These are phyloP conservation scores for Drosophila atroscutellata DNA, from an alignment of 2,888 invertebrate species.

Conservation along the genomic window DNA sequence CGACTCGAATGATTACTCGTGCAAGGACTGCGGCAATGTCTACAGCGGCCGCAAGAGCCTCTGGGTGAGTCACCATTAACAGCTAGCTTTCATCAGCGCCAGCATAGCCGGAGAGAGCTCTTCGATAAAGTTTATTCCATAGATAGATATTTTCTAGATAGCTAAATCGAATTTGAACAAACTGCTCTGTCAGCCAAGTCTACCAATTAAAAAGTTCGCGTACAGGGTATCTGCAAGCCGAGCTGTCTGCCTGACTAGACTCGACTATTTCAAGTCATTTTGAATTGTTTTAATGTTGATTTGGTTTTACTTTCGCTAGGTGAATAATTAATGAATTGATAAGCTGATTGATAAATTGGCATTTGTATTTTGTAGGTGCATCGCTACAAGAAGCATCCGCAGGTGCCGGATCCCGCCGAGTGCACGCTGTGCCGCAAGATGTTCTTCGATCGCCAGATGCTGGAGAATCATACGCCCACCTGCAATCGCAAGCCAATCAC, in stretches of 20 bases:
- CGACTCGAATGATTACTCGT: conserved; percentile 85
- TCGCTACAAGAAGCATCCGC: conserved; percentile 85
- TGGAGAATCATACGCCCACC: conserved; percentile 83
- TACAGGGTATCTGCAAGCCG: neutral
- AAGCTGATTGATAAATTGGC: neutral
- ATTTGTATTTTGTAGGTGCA: conserved; percentile 75
- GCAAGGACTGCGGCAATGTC: conserved; percentile 85
- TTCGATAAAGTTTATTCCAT: neutral
- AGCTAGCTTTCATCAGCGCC: neutral
- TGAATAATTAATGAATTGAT: no score
- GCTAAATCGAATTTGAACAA: neutral
- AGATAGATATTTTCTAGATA: neutral
- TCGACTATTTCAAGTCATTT: no score
- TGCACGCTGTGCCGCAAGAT: conserved; percentile 84
- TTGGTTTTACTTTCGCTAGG: no score
- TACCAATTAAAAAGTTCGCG: neutral
- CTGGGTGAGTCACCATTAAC: conserved; percentile 78
- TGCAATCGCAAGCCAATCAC: conserved; percentile 81
- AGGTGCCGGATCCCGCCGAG: conserved; percentile 83
- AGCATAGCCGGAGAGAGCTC: neutral
- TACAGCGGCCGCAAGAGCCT: conserved; percentile 85
- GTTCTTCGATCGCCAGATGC: conserved; percentile 84
- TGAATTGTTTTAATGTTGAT: neutral
- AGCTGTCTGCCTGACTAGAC: neutral
- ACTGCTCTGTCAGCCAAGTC: neutral